These are phyloP conservation scores for Eueremaeus valkanovi DNA, from an alignment of 2,888 invertebrate species.

Conservation along the genomic window DNA sequence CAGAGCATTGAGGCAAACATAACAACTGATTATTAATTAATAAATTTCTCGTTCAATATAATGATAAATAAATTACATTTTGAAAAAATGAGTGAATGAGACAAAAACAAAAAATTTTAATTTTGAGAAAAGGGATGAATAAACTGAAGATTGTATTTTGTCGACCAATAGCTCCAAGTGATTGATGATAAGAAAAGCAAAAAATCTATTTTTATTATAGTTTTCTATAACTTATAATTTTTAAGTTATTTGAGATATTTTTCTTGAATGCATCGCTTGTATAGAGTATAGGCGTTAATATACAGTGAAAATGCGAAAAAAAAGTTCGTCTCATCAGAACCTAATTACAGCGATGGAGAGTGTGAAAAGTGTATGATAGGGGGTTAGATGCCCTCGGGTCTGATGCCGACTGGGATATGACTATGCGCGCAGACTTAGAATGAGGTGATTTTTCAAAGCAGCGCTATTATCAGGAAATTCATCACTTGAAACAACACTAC, in stretches of 20 bases:
- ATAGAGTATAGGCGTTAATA: constrained; percentile 19
- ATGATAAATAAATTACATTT: neutral
- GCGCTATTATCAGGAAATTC: constrained; percentile 34
- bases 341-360: constrained; percentile 23
- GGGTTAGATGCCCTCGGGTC: neutral
- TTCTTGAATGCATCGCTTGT: neutral
- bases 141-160: neutral
- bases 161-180: neutral
- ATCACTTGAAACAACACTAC: constrained; percentile 15
- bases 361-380: constrained; percentile 32
- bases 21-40: too few relatives aligned
- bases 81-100: neutral
- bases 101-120: neutral
- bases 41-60: too few relatives aligned
- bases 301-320: neutral
- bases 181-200: neutral
- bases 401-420: neutral
- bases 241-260: constrained; percentile 7
- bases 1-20: neutral
- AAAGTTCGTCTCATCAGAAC: constrained; percentile 10
- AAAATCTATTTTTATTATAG: neutral
- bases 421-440: neutral
- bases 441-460: constrained; percentile 8
- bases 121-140: neutral
- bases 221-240: neutral